Conservation (phyloP, 2,888 invertebrate species). For the Sclerodermus sp. region DNA sequence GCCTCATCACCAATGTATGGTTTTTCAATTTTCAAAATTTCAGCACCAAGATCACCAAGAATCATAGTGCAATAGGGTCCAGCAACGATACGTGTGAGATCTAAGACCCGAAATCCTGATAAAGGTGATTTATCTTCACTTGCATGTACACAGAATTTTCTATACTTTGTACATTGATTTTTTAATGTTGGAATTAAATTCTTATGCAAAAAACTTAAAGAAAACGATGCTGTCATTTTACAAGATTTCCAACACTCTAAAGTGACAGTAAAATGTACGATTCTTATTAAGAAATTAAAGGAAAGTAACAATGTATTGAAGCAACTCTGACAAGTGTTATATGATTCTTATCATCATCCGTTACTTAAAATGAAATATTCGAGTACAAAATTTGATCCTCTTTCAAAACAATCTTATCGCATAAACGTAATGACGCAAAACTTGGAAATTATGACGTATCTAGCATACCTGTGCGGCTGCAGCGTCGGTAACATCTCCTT, state of each 20-base stretch:
- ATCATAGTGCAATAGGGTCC: conserved; percentile 96
- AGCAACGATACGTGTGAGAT: conserved; percentile 85
- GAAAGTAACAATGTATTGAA: neutral
- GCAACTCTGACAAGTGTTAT: too few relatives aligned
- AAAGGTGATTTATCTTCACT: conserved; percentile 62
- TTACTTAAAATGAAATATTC: neutral
- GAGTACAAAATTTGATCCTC: neutral
- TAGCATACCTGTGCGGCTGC: conserved; percentile 44
- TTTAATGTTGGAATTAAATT: neutral
- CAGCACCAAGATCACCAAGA: conserved; percentile 89
- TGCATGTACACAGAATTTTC: conserved; percentile 7
- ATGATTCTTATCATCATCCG: too few relatives aligned
- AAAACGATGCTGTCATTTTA: neutral
- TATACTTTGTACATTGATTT: conserved; percentile 1
- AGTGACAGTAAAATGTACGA: too few relatives aligned
- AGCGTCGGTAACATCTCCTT: conserved; percentile 43
- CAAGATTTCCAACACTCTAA: neutral
- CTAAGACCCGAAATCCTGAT: conserved; percentile 72
- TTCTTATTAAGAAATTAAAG: neutral
- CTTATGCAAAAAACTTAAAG: neutral
- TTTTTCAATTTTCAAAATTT: conserved; percentile 89
- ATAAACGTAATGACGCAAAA: neutral
- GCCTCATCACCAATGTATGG: conserved; percentile 85
- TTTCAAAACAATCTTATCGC: neutral
- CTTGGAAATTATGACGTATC: neutral